A percentile compares a stretch with the other conserved stretches of the same genome.
Evolutionary conservation across 2,888 invertebrate genomes (phyloP).

Genomic region (Kuschelorhynchus macadamiae): DNA sequence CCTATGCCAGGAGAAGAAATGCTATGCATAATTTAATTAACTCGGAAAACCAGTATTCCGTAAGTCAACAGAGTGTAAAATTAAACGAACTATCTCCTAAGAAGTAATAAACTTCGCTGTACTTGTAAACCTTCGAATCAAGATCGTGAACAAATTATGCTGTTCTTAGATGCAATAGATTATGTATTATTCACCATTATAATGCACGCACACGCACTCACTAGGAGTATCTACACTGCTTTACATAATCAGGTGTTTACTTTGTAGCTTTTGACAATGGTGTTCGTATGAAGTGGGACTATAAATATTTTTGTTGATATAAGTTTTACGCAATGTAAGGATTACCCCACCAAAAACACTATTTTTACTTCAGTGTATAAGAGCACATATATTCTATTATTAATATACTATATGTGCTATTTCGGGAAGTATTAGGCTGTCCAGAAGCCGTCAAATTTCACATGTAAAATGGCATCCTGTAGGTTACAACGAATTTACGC

Average conservation of each 20-base stretch:
- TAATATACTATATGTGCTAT: too few relatives aligned
- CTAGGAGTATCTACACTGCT: background rate
- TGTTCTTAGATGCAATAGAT: background rate
- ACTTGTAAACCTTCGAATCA: slow-evolving; percentile 9
- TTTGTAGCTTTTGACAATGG: too few relatives aligned
- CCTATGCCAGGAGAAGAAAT: slow-evolving; percentile 13
- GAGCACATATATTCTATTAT: too few relatives aligned
- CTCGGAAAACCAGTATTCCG: slow-evolving; percentile 34
- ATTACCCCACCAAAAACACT: too few relatives aligned
- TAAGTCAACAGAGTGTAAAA: slow-evolving; percentile 36
- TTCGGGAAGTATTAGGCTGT: too few relatives aligned
- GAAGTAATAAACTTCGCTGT: slow-evolving; percentile 20
- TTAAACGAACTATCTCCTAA: slow-evolving; percentile 20
- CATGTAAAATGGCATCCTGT: too few relatives aligned
- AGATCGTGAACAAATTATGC: slow-evolving; percentile 17
- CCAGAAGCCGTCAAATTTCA: too few relatives aligned
- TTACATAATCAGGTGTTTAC: background rate
- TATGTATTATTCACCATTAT: slow-evolving; percentile 4
- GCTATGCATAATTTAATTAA: slow-evolving; percentile 33
- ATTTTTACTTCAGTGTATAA: too few relatives aligned
- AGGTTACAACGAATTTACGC: too few relatives aligned
- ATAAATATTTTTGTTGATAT: too few relatives aligned
- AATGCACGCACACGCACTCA: slow-evolving; percentile 9
- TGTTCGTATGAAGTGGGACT: too few relatives aligned
- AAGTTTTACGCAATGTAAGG: too few relatives aligned